A percentile compares a stretch with the other conserved stretches of the same genome.
These are phyloP conservation scores for Rhagonycha fulva DNA, from an alignment of 2,888 invertebrate species.

Conservation along the genomic window DNA sequence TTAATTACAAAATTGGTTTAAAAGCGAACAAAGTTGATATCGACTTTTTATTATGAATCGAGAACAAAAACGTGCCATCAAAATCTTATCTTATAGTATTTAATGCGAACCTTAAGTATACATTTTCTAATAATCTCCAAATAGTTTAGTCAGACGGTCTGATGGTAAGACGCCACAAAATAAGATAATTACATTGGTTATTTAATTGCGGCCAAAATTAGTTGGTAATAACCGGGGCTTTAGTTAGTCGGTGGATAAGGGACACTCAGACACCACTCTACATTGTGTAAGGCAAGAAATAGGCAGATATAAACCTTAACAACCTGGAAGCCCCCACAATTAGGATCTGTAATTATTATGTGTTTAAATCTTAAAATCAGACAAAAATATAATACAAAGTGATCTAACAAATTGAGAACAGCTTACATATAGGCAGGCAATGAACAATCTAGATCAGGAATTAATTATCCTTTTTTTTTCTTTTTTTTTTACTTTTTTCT, in stretches of 20 bases:
- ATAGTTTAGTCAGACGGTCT: constrained; percentile 43
- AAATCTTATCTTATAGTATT: constrained; percentile 19
- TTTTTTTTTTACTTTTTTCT: neutral
- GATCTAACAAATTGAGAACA: constrained; percentile 31
- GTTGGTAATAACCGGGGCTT: constrained; percentile 54
- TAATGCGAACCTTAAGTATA: constrained; percentile 36
- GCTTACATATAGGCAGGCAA: constrained; percentile 13
- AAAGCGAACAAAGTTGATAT: constrained; percentile 10
- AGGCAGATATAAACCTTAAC: constrained; percentile 36
- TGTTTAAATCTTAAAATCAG: constrained; percentile 50
- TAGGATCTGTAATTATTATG: constrained; percentile 51
- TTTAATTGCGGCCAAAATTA: constrained; percentile 55
- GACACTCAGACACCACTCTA: constrained; percentile 29
- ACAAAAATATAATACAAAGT: constrained; percentile 48
- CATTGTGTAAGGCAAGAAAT: constrained; percentile 12
- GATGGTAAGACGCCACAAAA: constrained; percentile 53
- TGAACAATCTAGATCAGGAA: neutral
- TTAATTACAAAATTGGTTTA: constrained; percentile 23
- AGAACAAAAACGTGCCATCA: constrained; percentile 22
- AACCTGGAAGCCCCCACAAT: constrained; percentile 42
- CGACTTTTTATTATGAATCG: constrained; percentile 17
- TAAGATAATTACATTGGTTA: constrained; percentile 54
- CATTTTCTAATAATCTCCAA: constrained; percentile 40
- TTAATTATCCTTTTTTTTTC: neutral
- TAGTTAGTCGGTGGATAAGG: constrained; percentile 40